Conservation (phyloP, 2,888 invertebrate species). For the Litoditis marina region DNA sequence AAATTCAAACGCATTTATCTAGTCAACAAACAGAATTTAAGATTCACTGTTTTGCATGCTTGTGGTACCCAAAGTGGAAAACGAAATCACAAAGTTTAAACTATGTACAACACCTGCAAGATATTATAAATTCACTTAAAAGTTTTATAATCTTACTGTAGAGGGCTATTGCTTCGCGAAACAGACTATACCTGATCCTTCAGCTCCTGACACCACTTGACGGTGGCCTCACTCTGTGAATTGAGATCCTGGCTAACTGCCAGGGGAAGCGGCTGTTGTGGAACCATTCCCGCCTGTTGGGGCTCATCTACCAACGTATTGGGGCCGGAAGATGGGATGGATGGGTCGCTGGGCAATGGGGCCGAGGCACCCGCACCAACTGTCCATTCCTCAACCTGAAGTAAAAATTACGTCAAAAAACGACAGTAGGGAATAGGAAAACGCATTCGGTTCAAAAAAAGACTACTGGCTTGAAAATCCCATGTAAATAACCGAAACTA, state of each 20-base stretch:
- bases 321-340: slow-evolving; percentile 34
- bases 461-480: too few species aligned
- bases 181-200: slow-evolving; percentile 41
- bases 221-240: slow-evolving; percentile 52
- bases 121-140: too few species aligned
- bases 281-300: background rate
- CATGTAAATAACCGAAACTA: too few species aligned
- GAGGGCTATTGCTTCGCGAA: background rate
- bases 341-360: slow-evolving; percentile 54
- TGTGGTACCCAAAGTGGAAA: too few species aligned
- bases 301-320: background rate
- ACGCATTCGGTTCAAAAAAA: too few species aligned
- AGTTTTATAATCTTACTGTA: too few species aligned
- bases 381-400: slow-evolving; percentile 37
- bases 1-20: too few species aligned
- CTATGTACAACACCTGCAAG: too few species aligned
- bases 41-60: too few species aligned
- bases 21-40: too few species aligned
- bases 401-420: slow-evolving; percentile 4
- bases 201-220: slow-evolving; percentile 51
- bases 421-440: background rate
- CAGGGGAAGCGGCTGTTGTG: slow-evolving; percentile 7
- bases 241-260: slow-evolving; percentile 30
- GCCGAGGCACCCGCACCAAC: slow-evolving; percentile 39
- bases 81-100: too few species aligned